Evolutionary conservation across 2,113 vertebrate species (phyloP), one percentile per base, ranked within the genome.

Genomic region (Tupaia tana): DNA sequence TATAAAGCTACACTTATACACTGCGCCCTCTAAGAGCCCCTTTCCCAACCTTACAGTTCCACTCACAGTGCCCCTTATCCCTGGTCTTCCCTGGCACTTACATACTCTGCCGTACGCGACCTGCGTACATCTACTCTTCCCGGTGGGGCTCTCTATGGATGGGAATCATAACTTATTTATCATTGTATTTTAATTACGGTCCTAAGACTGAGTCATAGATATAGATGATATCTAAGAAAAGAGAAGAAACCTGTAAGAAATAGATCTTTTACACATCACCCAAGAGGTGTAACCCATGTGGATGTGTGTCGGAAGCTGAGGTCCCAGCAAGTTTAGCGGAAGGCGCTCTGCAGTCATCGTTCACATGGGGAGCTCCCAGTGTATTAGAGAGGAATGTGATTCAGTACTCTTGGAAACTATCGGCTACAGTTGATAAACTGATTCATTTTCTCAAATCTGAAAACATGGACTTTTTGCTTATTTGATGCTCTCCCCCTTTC

Each of bases 371-470:
- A 70, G 29, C 20, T 85, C 73, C 56, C 4, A 18, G 4, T 22
- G 69, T 16, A 64, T 9, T 4, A 93, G 18, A 56, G 29, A 69
- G 2, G 19, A 86, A 73, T 81, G 4, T n/a, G 64, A 71, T 24
- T 82, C 15, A 29, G 2, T 70, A 67, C 4, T 83, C 31, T 70
- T 90, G 2, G 84, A 93, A 88, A 67, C 2, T n/a, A 16, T 77
- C 59, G 69, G 20, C 14, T 18, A 66, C 29, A 25, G 2, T 34
- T 82, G 59, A 75, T 24, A 81, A 67, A 29, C 5, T 34, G 8
- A 10, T 61, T 94, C 29, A 54, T 74, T 77, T 64, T 56, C 66
- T 93, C 61, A 84, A 75, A 85, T 87, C 73, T 88, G 27, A 64
- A 7, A 29, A 74, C 11, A 59, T 0, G 81, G 71, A 6, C 19